Evolutionary conservation across 2,113 vertebrate species (phyloP).

Genomic region (Micromys minutus): DNA sequence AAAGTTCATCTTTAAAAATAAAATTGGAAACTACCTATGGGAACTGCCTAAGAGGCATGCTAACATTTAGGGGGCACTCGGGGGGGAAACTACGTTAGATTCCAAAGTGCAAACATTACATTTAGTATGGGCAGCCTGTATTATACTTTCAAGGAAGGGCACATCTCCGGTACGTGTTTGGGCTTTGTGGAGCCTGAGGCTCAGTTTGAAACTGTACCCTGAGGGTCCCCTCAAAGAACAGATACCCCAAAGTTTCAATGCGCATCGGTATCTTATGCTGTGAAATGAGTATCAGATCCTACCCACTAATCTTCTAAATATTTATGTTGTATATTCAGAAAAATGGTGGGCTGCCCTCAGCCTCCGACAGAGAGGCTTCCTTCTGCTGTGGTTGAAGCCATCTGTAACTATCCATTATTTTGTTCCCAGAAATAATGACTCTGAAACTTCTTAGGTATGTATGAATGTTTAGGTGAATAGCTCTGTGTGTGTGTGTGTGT

Average conservation of each 20-base stretch:
- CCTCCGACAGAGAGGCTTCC: background rate
- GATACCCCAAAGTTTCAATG: background rate
- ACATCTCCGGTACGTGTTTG: background rate
- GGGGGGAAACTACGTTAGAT: background rate
- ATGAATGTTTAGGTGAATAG: no score
- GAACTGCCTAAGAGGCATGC: fast-evolving
- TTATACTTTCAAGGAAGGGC: background rate
- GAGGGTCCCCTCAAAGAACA: fast-evolving
- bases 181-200: background rate
- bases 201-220: background rate
- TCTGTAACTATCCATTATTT: no score
- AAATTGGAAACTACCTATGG: background rate
- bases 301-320: background rate
- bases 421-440: no score
- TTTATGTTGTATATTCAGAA: background rate
- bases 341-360: background rate
- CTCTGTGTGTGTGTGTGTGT: no score
- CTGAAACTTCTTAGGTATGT: no score
- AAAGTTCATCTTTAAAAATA: background rate
- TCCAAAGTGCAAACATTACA: background rate
- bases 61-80: background rate
- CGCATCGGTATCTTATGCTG: background rate
- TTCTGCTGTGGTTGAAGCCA: background rate
- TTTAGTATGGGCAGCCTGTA: background rate
- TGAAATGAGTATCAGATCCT: background rate